Percentiles rank a stretch among this genome's conserved stretches.
phyloP scores from a whole-genome alignment of 2,888 invertebrate species.

The Deladenus siricidicola region DNA sequence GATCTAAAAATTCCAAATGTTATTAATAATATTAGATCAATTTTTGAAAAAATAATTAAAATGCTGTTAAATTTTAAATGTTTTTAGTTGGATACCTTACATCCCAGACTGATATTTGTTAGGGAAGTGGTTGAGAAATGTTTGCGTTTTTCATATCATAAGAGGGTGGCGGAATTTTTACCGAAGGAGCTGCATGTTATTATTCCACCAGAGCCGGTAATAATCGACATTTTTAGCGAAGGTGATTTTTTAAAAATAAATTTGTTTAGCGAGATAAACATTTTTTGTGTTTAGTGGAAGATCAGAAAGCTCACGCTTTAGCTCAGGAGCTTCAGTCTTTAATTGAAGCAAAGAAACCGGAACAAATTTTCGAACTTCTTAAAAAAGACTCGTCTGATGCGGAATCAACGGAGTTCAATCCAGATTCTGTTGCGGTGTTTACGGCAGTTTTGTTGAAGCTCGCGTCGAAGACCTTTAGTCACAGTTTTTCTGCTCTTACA shows the following conservation, averaged over 20 bases:
- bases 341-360: conserved; percentile 9
- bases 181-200: conserved; percentile 76
- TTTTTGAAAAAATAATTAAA: too few relatives aligned
- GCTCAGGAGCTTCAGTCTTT: conserved; percentile 2
- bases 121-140: conserved; percentile 81
- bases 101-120: conserved; percentile 88
- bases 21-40: neutral
- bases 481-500: conserved; percentile 94
- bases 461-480: conserved; percentile 92
- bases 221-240: conserved; percentile 40
- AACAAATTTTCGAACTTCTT: conserved; percentile 22
- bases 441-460: conserved; percentile 66
- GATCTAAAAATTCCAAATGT: neutral
- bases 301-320: conserved; percentile 9
- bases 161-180: conserved; percentile 82
- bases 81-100: conserved; percentile 53
- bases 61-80: neutral
- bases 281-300: conserved; percentile 4
- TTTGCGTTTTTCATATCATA: conserved; percentile 83
- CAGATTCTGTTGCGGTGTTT: conserved; percentile 80
- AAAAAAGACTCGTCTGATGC: conserved; percentile 9
- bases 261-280: too few relatives aligned
- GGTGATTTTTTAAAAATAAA: conserved; percentile 24
- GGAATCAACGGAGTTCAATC: conserved; percentile 64
- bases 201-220: conserved; percentile 75